Evolutionary conservation across 1,140 invertebrate genomes (phyloP), one percentile per base, ranked within the genome.

Genomic region (Drosophila miranda): DNA sequence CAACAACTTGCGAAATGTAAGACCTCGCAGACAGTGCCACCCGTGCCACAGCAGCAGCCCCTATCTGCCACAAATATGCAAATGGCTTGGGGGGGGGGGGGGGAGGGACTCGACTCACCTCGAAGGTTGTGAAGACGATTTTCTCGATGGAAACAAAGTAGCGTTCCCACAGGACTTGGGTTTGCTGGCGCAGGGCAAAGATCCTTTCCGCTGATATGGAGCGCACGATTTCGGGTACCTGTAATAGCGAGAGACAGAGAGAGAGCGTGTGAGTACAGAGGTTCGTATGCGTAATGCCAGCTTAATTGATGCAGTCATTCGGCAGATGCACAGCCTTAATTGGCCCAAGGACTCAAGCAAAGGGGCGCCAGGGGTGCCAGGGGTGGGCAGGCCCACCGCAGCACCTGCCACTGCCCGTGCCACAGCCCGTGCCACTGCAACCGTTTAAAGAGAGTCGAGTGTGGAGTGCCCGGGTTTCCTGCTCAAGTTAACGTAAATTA

Each of bases 131-230:
- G 86, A 96, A 95, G 69, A 99, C 97, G 78, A 99, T 99, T 93
- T 98, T 98, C 91, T 99, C 97, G 66, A 99, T 96, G 11, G 97
- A 99, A 6, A 97, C 98, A 92, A 99, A 99, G 91, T 99, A 99
- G 79, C 96, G 95, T 87, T 98, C 96, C 97, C 97, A 99, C 41
- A 99, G 92, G 70, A 99, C 94, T 92, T 99, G 98, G 9, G 97
- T 98, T 92, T 99, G 97, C 89, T 99, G 97, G 44, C 97, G 93
- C 67, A 98, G 92, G 78, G 95, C 93, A 69, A 98, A 93, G 63
- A 99, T 96, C 91, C 96, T 94, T 71, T 94, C 94, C 67, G 95
- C 93, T 51, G 95, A 92, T 71, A 99, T 95, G 41, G 97, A 97
- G 66, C 97, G 93, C 45, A 99, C 95, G 59, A 98, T 94, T 91